Conservation (phyloP, 2,888 invertebrate species). For the Gibbula magus region DNA sequence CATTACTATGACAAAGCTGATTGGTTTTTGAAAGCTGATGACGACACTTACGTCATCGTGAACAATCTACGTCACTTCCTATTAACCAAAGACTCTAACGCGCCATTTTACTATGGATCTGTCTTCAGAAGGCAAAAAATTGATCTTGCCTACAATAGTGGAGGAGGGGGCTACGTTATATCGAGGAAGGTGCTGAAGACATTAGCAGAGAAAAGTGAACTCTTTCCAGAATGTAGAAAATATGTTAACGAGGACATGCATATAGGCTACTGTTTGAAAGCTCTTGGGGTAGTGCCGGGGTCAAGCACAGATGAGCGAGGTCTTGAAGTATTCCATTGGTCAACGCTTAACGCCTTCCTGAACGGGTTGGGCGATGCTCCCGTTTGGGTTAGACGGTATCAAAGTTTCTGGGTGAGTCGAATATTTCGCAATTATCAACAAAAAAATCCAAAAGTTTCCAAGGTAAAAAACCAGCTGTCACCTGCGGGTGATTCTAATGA, state of each 20-base stretch:
- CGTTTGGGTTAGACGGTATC: neutral
- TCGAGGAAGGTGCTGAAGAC: conserved; percentile 85
- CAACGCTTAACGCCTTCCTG: neutral
- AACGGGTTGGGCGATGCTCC: neutral
- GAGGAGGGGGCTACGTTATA: conserved; percentile 83
- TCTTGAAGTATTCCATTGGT: conserved; percentile 7
- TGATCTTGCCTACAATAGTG: conserved; percentile 77
- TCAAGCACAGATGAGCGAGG: neutral
- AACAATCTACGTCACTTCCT: conserved; percentile 97
- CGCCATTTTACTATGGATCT: conserved; percentile 85
- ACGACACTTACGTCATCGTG: conserved; percentile 96
- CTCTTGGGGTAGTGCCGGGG: neutral
- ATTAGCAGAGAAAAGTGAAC: conserved; percentile 84
- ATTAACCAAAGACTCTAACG: conserved; percentile 82
- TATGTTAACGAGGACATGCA: neutral
- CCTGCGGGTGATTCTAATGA: no score
- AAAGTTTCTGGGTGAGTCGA: neutral
- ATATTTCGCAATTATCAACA: no score
- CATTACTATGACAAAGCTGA: conserved; percentile 89
- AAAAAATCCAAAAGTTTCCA: no score
- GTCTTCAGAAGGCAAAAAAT: conserved; percentile 67
- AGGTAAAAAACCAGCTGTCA: no score
- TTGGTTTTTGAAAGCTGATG: conserved; percentile 98
- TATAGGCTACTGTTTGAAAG: neutral
- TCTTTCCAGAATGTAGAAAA: neutral